Base-by-base conservation (phyloP, 2,797 vertebrate species). In the Macropodus opercularis region DNA sequence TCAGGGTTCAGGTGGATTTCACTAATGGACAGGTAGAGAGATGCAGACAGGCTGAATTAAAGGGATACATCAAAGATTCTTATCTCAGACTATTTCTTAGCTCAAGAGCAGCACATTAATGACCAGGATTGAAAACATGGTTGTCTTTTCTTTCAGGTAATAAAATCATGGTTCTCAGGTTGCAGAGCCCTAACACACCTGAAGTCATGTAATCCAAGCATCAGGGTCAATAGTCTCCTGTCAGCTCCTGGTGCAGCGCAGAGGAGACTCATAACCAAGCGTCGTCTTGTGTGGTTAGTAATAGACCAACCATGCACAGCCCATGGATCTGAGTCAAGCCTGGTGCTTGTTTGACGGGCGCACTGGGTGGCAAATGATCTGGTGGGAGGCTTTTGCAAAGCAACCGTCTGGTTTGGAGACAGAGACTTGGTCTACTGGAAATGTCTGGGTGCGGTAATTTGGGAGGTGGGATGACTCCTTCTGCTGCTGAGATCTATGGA, bases 331-430 rank as follows among this genome's bases (percentile, higher is more conserved):
- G 60, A 69, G 51, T 75, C 80, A 67, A 48, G 23, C 57, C 67
- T 68, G 48, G 29, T 34, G 14, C 64, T 63, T 63, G 46, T 47
- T 68, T 67, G 34, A 69, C 54, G 61, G 72, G 41, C 51, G 22
- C 18, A 38, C 15, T 69, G 63, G 54, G 56, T 63, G 71, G 69
- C 63, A 64, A 65, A 56, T 69, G 48, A 59, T 63, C 7, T 71
- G 36, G 75, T 75, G 58, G 56, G 61, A 61, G 74, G 47, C 49
- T 75, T 69, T 66, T 81, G 56, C 63, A 68, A 61, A 68, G 29
- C 6, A 48, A 47, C 13, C 43, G 32, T 69, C 62, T 54, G 63
- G 52, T 34, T 34, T 36, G 54, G 38, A 48, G 63, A 48, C 72
- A 62, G 69, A 59, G 47, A 44, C 14, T 42, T 21, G 54, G 35